Percentiles rank a stretch among this genome's conserved stretches.
These are phyloP conservation scores for Calonectris borealis DNA, from an alignment of 2,113 vertebrate species.

Conservation along the genomic window DNA sequence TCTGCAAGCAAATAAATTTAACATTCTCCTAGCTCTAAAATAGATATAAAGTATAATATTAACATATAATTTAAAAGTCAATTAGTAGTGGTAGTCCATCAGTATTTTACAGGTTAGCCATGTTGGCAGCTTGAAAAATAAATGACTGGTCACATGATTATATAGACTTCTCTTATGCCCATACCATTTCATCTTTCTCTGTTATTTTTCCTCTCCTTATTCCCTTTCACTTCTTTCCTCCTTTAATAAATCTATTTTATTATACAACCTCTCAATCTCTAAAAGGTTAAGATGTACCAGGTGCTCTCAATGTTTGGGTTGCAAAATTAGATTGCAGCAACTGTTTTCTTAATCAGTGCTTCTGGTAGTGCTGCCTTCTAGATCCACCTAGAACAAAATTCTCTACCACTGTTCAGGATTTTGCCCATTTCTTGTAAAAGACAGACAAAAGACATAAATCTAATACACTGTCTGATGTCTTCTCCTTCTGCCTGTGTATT, in stretches of 20 bases:
- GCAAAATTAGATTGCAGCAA: not conserved
- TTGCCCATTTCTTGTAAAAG: not conserved
- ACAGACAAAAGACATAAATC: not conserved
- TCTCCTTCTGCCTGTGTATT: not conserved
- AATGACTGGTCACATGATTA: not conserved
- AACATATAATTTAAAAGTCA: not conserved
- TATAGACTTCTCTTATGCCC: not conserved
- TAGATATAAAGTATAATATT: not conserved
- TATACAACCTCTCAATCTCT: not conserved
- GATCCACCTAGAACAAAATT: not conserved
- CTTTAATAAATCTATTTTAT: not conserved
- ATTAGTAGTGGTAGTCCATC: not conserved
- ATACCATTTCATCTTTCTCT: not conserved
- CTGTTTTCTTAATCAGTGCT: not conserved
- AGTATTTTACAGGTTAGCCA: not conserved
- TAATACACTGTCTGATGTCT: not conserved
- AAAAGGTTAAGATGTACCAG: not conserved
- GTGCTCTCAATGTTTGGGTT: not conserved
- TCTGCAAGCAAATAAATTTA: conserved; percentile 27
- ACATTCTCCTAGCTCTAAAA: not conserved
- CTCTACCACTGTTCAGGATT: not conserved
- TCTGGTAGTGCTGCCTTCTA: not conserved
- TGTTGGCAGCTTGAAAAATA: not conserved
- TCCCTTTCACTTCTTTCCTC: not conserved
- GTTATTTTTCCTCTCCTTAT: not conserved